phyloP scores from a whole-genome alignment of 1,140 invertebrate species.

The Macrobrachium rosenbergii region DNA sequence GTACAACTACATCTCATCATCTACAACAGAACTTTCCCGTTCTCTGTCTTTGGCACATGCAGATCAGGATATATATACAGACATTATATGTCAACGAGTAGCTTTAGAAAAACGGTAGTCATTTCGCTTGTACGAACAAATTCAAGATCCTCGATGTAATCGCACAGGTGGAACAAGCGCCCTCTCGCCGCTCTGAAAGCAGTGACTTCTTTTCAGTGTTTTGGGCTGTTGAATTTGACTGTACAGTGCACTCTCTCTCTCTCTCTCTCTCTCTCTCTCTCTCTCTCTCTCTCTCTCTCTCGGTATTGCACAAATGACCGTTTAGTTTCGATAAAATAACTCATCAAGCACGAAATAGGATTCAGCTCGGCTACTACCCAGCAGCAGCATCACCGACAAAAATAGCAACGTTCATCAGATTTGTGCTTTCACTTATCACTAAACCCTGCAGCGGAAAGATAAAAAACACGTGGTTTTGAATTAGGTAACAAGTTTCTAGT shows the following conservation, averaged over 20 bases:
- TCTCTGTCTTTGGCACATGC: too few species aligned
- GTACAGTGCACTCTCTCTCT: not conserved
- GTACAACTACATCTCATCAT: too few species aligned
- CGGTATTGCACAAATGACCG: not conserved
- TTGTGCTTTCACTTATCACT: not conserved
- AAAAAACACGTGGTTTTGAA: not conserved
- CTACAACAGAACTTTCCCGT: too few species aligned
- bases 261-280: constrained; percentile 26
- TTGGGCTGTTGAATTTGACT: too few species aligned
- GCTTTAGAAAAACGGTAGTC: too few species aligned
- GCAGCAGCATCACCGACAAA: not conserved
- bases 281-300: constrained; percentile 32
- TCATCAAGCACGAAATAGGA: not conserved
- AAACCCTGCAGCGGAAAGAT: not conserved
- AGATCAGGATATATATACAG: not conserved
- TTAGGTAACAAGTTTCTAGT: not conserved
- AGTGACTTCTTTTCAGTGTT: too few species aligned
- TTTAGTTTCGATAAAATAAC: not conserved
- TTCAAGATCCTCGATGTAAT: too few species aligned
- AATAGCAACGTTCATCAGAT: too few species aligned
- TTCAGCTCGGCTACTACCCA: not conserved
- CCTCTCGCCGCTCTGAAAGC: too few species aligned
- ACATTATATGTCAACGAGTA: not conserved
- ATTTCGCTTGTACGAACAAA: too few species aligned
- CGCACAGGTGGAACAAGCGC: too few species aligned